Evolutionary conservation across 2,113 vertebrate genomes (phyloP), one percentile per base, ranked within the genome.

Genomic region (Marmota monax): DNA sequence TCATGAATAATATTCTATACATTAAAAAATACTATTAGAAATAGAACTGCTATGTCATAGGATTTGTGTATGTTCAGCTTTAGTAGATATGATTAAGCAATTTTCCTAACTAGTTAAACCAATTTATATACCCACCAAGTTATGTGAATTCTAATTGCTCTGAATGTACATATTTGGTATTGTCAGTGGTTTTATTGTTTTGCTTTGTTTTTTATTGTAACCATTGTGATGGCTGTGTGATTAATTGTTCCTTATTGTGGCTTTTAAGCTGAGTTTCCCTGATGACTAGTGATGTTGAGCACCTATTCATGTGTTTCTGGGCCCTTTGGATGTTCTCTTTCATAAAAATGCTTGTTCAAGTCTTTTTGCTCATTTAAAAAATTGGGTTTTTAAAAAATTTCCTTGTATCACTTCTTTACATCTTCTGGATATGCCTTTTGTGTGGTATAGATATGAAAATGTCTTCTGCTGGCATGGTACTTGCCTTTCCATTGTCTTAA

Each of bases 71-170:
- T 61, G 13, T 73, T 77, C 76, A 34, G 7, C 78, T 48, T 63
- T 63, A 90, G 5, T 45, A 90, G 78, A 70, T 88, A 12, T 18
- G 82, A 16, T 69, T 34, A 39, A 80, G 65, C 48, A 42, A 16
- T 93, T 92, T 97, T 95, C 74, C 84, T 90, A 73, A 51, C 45
- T 87, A 45, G 37, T 56, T 90, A 82, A 84, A 91, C 10, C 51
- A 76, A 0, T 74, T 89, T 82, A 58, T 51, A 83, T 7, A 29
- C 9, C 29, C 12, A 22, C 23, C 4, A 34, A n/a, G 16, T 79
- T 80, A 12, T 12, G 4, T 56, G 90, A 48, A 22, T 94, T 82
- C n/a, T 69, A 14, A 39, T 39, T 86, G n/a, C 89, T 92, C 32
- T 88, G 39, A 83, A 51, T 85, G 29, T n/a, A 58, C 17, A 25